These are phyloP conservation scores for Stegastes partitus DNA, from an alignment of 2,113 vertebrate genomes.

Conservation along the genomic window DNA sequence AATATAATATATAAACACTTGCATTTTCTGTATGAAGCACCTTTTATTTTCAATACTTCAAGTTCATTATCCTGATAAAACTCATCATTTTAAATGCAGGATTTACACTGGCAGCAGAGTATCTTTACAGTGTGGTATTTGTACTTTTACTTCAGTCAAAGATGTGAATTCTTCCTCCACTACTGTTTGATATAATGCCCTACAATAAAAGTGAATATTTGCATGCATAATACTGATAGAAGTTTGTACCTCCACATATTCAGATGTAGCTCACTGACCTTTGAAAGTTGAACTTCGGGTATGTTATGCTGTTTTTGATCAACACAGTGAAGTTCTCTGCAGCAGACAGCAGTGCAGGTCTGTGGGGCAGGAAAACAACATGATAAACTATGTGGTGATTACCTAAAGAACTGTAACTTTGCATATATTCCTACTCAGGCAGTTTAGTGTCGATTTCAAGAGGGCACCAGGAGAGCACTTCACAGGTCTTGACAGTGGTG, in stretches of 20 bases:
- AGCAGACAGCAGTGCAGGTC: conserved; percentile 85
- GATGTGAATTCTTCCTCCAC: too few relatives aligned
- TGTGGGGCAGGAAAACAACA: conserved; percentile 61
- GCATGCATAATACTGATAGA: not conserved
- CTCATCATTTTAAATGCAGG: too few relatives aligned
- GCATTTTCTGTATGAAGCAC: too few relatives aligned
- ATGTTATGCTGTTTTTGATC: conserved; percentile 93
- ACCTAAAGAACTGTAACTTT: not conserved
- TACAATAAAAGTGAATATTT: not conserved
- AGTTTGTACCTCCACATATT: not conserved
- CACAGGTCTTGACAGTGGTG: conserved; percentile 74
- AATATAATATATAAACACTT: too few relatives aligned
- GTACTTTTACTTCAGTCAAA: too few relatives aligned
- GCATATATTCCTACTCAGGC: conserved; percentile 82
- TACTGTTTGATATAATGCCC: not conserved
- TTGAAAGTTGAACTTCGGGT: conserved; percentile 91
- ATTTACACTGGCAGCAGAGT: too few relatives aligned
- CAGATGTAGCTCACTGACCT: conserved; percentile 81
- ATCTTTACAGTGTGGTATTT: too few relatives aligned
- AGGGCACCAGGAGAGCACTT: conserved; percentile 85
- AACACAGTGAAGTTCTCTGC: conserved; percentile 94
- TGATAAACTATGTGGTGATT: too few relatives aligned
- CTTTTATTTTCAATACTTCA: too few relatives aligned
- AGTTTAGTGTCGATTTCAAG: conserved; percentile 76
- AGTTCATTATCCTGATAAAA: too few relatives aligned